Conservation (phyloP, 2,797 vertebrate species). For the Urosaurus nigricauda region DNA sequence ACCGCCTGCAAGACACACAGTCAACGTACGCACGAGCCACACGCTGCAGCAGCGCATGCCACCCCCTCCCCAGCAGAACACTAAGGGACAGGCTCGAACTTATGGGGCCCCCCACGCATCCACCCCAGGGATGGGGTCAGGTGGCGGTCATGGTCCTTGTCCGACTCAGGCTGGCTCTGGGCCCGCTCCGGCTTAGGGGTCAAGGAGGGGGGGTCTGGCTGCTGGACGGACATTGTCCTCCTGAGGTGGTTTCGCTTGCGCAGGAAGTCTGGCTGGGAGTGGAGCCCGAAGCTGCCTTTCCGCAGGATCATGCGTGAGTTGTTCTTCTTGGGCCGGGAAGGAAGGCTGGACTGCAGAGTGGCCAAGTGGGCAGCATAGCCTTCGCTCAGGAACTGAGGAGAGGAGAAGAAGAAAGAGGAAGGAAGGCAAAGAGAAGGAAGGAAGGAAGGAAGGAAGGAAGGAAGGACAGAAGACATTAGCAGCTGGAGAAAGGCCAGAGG, state of each 20-base stretch:
- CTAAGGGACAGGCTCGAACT: slow-evolving; percentile 82
- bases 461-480: neutral
- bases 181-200: slow-evolving; percentile 97
- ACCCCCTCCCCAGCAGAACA: neutral
- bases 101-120: slow-evolving; percentile 77
- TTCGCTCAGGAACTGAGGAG: slow-evolving; percentile 91
- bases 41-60: neutral
- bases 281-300: slow-evolving; percentile 95
- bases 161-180: slow-evolving; percentile 97
- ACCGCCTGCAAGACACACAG: no score
- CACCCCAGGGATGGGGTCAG: slow-evolving; percentile 80
- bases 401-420: slow-evolving; percentile 82
- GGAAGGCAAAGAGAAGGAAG: neutral
- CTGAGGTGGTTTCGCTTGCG: slow-evolving; percentile 96
- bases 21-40: neutral
- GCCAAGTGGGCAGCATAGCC: slow-evolving; percentile 96
- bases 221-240: slow-evolving; percentile 96
- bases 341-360: slow-evolving; percentile 90
- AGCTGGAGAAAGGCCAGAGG: neutral
- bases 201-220: slow-evolving; percentile 90
- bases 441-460: neutral
- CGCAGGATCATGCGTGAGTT: slow-evolving; percentile 94
- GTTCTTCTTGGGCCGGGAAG: slow-evolving; percentile 93
- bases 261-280: slow-evolving; percentile 94
- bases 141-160: slow-evolving; percentile 90